Evolutionary conservation across 2,888 invertebrate genomes (phyloP).

Genomic region (Microdon myrmicae): DNA sequence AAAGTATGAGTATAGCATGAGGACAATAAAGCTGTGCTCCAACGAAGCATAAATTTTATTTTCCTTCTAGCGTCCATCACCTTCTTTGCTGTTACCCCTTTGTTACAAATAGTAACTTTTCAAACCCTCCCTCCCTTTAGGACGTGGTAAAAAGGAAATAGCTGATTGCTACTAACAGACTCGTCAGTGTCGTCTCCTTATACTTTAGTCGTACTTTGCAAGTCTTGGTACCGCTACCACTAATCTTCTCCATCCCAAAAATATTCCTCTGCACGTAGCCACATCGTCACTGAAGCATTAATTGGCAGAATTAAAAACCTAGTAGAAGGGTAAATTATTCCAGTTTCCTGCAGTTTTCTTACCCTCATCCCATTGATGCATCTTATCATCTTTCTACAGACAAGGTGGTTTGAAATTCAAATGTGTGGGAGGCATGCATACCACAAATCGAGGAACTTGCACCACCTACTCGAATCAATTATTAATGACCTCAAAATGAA

Average conservation of each 20-base stretch:
- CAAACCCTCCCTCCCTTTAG: slow-evolving; percentile 22
- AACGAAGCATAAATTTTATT: slow-evolving; percentile 48
- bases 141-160: too few relatives aligned
- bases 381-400: slow-evolving; percentile 31
- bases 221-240: too few relatives aligned
- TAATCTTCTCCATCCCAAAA: slow-evolving; percentile 6
- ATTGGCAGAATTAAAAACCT: slow-evolving; percentile 39
- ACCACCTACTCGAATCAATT: slow-evolving; percentile 24
- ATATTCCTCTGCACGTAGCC: slow-evolving; percentile 3
- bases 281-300: slow-evolving; percentile 14
- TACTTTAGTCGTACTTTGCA: too few relatives aligned
- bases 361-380: slow-evolving; percentile 6
- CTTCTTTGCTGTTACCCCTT: too few relatives aligned
- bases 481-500: slow-evolving; percentile 39
- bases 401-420: slow-evolving; percentile 33
- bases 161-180: too few relatives aligned
- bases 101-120: slow-evolving; percentile 48
- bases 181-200: too few relatives aligned
- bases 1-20: slow-evolving; percentile 2
- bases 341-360: slow-evolving; percentile 2
- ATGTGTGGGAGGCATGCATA: slow-evolving; percentile 2
- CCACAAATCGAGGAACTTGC: slow-evolving; percentile 23
- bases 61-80: too few relatives aligned
- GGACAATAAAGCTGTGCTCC: slow-evolving; percentile 16
- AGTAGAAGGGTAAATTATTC: slow-evolving; percentile 41